Conservation (phyloP, 1,140 invertebrate genomes). For the Halyomorpha halys region DNA sequence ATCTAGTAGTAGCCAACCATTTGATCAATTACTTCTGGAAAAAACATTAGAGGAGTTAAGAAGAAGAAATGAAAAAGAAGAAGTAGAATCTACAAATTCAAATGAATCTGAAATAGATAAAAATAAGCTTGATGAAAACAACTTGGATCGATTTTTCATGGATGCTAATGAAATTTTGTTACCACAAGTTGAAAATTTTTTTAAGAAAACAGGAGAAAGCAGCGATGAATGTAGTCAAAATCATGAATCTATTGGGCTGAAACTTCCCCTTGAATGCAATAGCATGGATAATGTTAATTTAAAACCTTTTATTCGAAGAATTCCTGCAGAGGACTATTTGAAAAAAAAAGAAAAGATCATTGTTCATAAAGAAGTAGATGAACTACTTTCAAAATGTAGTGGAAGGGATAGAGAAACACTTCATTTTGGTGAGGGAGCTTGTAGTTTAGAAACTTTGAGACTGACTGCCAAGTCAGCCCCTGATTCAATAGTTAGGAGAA, state of each 20-base stretch:
- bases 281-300: slow-evolving; percentile 7
- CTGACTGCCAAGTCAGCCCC: slow-evolving; percentile 27
- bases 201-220: slow-evolving; percentile 4
- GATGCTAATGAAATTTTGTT: slow-evolving; percentile 13
- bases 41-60: slow-evolving; percentile 10
- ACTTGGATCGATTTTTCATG: slow-evolving; percentile 7
- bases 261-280: slow-evolving; percentile 1
- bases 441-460: slow-evolving; percentile 40
- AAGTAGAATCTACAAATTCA: slow-evolving; percentile 4
- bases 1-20: slow-evolving; percentile 2
- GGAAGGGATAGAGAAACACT: slow-evolving; percentile 48
- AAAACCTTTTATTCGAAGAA: slow-evolving; percentile 2
- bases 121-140: slow-evolving; percentile 8
- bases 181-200: slow-evolving; percentile 14
- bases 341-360: slow-evolving; percentile 21
- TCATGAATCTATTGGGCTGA: not conserved
- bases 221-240: slow-evolving; percentile 10
- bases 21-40: slow-evolving; percentile 13
- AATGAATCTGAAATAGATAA: slow-evolving; percentile 4
- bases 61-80: slow-evolving; percentile 15
- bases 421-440: slow-evolving; percentile 40
- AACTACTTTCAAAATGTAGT: slow-evolving; percentile 39
- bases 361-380: slow-evolving; percentile 36
- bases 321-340: slow-evolving; percentile 7
- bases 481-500: not conserved